A percentile compares a stretch with the other conserved stretches of the same genome.
These are phyloP conservation scores for Tachina fera DNA, from an alignment of 2,888 invertebrate species.

Conservation along the genomic window DNA sequence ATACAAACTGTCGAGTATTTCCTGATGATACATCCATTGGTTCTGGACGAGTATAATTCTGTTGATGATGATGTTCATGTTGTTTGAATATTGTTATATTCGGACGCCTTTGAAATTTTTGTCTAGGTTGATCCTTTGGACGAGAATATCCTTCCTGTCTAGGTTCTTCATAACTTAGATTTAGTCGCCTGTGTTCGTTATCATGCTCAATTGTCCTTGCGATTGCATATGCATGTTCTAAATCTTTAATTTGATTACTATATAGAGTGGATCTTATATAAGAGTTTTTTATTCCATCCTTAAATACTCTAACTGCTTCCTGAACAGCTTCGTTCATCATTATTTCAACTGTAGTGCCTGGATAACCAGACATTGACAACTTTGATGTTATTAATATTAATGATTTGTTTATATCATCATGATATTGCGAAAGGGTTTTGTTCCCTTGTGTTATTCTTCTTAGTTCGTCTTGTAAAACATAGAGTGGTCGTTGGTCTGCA, in stretches of 20 bases:
- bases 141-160: constrained; percentile 14
- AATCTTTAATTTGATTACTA: constrained; percentile 12
- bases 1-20: constrained; percentile 1
- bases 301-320: constrained; percentile 23
- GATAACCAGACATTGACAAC: constrained; percentile 5
- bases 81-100: neutral
- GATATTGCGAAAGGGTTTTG: constrained; percentile 19
- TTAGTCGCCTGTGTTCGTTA: neutral
- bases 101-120: constrained; percentile 18
- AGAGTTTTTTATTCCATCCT: constrained; percentile 7
- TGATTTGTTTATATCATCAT: constrained; percentile 6
- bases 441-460: constrained; percentile 31
- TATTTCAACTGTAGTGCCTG: constrained; percentile 5
- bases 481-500: constrained; percentile 19
- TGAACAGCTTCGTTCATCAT: constrained; percentile 29
- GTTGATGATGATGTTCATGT: constrained; percentile 11
- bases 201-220: constrained; percentile 5
- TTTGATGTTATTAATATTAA: constrained; percentile 10
- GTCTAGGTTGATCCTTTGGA: constrained; percentile 18
- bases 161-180: constrained; percentile 3
- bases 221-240: constrained; percentile 21
- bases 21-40: constrained; percentile 8
- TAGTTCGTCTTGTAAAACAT: constrained; percentile 28
- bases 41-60: constrained; percentile 12
- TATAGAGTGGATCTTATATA: constrained; percentile 26